Percentiles rank a stretch among this genome's conserved stretches.
These are phyloP conservation scores for Nothura maculosa DNA, from an alignment of 2,797 vertebrate species.

Conservation along the genomic window DNA sequence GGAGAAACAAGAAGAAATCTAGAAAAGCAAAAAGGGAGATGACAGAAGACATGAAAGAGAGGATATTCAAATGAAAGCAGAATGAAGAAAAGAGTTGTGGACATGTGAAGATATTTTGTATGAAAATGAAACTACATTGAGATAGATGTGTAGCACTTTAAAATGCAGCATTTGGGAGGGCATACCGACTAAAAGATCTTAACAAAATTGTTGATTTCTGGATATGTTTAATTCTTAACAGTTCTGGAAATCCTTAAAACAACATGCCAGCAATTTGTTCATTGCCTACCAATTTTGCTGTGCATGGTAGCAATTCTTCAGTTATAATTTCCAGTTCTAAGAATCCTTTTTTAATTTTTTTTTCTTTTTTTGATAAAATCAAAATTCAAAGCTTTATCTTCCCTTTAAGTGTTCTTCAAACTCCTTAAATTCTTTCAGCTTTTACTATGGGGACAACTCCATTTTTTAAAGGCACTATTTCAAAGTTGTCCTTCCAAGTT, in stretches of 20 bases:
- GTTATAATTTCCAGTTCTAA: background rate
- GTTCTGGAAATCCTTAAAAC: background rate
- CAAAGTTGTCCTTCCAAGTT: background rate
- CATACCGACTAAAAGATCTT: background rate
- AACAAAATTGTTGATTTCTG: background rate
- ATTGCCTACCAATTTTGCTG: background rate
- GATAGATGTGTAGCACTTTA: background rate
- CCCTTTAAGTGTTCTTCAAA: background rate
- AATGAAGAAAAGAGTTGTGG: background rate
- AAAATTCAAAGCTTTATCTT: background rate
- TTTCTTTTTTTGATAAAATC: no score
- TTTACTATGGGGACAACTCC: background rate
- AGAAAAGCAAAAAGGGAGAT: background rate
- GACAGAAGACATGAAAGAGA: background rate
- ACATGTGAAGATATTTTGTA: background rate
- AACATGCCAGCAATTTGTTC: background rate
- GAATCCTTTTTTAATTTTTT: background rate
- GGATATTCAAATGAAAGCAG: background rate
- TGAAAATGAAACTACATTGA: background rate
- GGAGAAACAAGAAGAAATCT: background rate
- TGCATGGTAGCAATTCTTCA: background rate
- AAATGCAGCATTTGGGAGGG: background rate
- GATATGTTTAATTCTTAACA: background rate
- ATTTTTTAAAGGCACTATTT: background rate
- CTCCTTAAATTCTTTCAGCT: background rate